These are phyloP conservation scores for Struthidea cinerea DNA, from an alignment of 2,113 vertebrate genomes.

Conservation along the genomic window DNA sequence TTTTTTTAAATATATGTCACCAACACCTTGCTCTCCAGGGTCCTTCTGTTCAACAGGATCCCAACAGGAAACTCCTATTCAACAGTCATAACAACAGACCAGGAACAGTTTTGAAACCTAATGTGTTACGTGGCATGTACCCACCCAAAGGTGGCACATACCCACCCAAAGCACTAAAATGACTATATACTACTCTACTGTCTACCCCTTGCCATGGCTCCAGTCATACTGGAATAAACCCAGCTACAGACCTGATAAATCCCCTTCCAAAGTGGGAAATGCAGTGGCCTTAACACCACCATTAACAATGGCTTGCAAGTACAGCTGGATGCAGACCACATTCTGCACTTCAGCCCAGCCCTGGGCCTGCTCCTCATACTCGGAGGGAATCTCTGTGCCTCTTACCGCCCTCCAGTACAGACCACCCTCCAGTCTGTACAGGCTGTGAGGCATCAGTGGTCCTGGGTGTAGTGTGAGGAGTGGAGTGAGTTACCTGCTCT, in stretches of 20 bases:
- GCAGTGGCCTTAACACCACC: background rate
- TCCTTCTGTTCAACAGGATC: background rate
- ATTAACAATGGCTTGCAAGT: background rate
- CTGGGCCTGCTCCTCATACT: background rate
- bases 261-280: background rate
- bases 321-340: background rate
- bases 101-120: background rate
- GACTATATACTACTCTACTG: background rate
- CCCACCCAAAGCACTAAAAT: background rate
- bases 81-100: background rate
- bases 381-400: background rate
- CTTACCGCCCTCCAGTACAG: rapidly evolving
- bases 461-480: background rate
- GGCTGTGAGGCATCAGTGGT: background rate
- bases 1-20: background rate
- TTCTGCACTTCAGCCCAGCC: background rate
- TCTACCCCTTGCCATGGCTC: background rate
- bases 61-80: background rate
- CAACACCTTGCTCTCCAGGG: background rate
- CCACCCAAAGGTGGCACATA: background rate
- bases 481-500: background rate
- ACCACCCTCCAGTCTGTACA: background rate
- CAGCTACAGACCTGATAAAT: background rate
- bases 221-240: background rate
- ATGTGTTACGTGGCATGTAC: background rate